Percentiles rank a stretch among this genome's conserved stretches.
These are phyloP conservation scores for Penelope pileata DNA, from an alignment of 2,113 vertebrate genomes.

Conservation along the genomic window DNA sequence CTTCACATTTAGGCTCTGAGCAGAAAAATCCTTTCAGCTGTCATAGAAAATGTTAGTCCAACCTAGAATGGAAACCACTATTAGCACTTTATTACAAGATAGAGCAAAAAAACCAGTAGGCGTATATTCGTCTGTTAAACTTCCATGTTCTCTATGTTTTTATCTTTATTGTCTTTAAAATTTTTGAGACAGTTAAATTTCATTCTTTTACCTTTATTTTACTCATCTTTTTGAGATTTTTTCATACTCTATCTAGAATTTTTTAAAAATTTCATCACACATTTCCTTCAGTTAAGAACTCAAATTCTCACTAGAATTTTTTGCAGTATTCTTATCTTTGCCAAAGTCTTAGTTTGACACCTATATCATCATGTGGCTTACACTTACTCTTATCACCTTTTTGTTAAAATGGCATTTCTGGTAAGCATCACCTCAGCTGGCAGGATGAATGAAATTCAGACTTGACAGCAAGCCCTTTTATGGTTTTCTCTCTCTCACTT, in stretches of 20 bases:
- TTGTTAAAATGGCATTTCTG: conserved; percentile 52
- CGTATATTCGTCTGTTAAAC: neutral
- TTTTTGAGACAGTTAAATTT: neutral
- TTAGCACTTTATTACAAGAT: neutral
- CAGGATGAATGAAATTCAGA: conserved; percentile 43
- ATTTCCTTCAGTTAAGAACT: conserved; percentile 17
- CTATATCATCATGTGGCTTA: conserved; percentile 31
- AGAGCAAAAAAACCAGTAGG: neutral
- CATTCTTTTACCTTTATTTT: neutral
- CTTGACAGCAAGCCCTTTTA: conserved; percentile 29
- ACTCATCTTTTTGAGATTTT: neutral
- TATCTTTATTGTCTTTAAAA: neutral
- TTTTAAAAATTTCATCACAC: conserved; percentile 25
- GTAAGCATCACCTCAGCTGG: conserved; percentile 56
- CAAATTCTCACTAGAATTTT: conserved; percentile 35
- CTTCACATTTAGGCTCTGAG: neutral
- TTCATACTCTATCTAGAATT: conserved; percentile 1
- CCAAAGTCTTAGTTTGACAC: conserved; percentile 58
- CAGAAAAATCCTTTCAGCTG: neutral
- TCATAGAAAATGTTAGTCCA: neutral
- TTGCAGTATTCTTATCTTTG: conserved; percentile 44
- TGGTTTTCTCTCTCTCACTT: neutral
- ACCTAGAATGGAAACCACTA: neutral
- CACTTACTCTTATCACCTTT: conserved; percentile 57
- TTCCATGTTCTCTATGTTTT: neutral